These are phyloP conservation scores for Silurus meridionalis DNA, from an alignment of 2,113 vertebrate species.

Conservation along the genomic window DNA sequence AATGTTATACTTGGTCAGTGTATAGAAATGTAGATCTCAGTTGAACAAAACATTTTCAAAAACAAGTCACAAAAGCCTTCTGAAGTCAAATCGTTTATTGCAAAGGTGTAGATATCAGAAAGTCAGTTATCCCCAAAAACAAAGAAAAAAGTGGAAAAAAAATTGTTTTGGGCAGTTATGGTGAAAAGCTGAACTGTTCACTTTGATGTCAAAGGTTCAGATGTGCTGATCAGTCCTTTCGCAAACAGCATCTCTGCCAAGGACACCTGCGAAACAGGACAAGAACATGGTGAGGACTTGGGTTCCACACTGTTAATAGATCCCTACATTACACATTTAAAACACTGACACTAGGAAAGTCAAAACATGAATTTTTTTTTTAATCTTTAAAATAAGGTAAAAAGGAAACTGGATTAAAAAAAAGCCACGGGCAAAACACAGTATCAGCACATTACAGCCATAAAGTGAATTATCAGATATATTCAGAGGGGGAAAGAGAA, in stretches of 20 bases:
- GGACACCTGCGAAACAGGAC: conserved; percentile 57
- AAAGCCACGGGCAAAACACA: too few species aligned
- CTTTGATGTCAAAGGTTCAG: conserved; percentile 53
- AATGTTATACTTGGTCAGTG: too few species aligned
- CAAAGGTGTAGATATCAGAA: neutral
- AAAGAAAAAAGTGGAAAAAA: neutral
- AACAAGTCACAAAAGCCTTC: neutral
- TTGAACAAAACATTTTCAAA: neutral
- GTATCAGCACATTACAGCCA: too few species aligned
- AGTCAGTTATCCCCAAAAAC: neutral
- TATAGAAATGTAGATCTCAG: neutral
- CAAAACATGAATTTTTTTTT: neutral
- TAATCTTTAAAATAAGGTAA: neutral
- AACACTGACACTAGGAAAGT: neutral
- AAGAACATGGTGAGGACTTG: neutral
- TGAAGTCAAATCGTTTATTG: conserved; percentile 3
- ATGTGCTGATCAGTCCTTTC: conserved; percentile 70
- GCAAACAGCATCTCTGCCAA: conserved; percentile 75
- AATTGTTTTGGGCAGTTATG: neutral
- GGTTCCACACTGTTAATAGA: neutral
- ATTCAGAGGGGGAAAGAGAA: too few species aligned
- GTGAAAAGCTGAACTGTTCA: conserved; percentile 45
- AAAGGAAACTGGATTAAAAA: too few species aligned
- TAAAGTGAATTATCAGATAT: too few species aligned
- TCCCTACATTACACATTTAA: neutral